Evolutionary conservation across 2,888 invertebrate species (phyloP).

Genomic region (Epinotia brunnichana): DNA sequence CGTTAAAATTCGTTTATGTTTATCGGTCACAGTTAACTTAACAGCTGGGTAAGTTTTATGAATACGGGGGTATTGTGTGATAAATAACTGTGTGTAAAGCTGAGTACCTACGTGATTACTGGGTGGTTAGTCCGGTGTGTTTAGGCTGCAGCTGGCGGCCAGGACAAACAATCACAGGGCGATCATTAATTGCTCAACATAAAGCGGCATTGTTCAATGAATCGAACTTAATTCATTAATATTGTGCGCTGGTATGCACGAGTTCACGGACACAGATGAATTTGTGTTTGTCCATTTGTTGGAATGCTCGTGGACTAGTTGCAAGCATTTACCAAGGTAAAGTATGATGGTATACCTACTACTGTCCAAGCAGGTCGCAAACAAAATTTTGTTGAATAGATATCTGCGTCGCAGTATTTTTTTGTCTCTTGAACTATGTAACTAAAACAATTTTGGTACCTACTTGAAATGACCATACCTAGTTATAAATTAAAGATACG

Average conservation of each 20-base stretch:
- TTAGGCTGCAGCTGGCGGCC: not conserved
- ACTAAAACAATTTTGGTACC: not conserved
- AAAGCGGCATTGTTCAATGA: conserved; percentile 31
- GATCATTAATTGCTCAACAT: conserved; percentile 14
- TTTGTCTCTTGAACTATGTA: not conserved
- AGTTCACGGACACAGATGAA: conserved; percentile 5
- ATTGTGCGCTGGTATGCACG: not conserved
- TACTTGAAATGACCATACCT: not conserved
- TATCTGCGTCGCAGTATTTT: too few species aligned
- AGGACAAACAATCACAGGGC: conserved; percentile 1
- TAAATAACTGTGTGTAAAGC: not conserved
- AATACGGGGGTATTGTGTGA: too few species aligned
- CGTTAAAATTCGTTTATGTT: too few species aligned
- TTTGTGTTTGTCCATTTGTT: conserved; percentile 14
- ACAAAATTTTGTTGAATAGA: too few species aligned
- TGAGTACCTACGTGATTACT: not conserved
- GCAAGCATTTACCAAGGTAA: too few species aligned
- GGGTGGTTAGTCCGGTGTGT: not conserved
- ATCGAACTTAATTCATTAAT: conserved; percentile 26
- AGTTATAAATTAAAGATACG: too few species aligned
- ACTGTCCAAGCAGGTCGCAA: too few species aligned
- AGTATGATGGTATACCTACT: too few species aligned
- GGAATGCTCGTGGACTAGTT: not conserved
- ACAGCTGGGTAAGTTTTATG: too few species aligned
- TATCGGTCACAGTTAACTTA: too few species aligned